Evolutionary conservation across 2,888 invertebrate genomes (phyloP), one percentile per base, ranked within the genome.

Genomic region (Pantelozetes paolii): DNA sequence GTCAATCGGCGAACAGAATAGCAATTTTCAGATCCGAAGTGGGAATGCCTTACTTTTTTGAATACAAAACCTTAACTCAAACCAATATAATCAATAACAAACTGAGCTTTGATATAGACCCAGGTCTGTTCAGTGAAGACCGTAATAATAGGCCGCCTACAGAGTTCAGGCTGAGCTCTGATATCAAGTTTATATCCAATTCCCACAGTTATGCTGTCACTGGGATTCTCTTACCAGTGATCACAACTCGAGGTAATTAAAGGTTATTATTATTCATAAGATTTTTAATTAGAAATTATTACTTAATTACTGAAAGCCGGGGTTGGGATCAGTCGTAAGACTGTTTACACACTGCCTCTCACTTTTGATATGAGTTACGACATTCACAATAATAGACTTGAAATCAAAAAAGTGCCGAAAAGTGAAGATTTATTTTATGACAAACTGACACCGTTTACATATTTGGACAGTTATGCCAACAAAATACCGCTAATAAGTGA

Each of bases 71-170:
- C 6, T 20, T 62, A 6, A 36, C 13, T 32, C 62, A 62, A n/a
- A 32, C 32, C 8, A 62, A 62, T 62, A 9, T 62, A 15, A 62
- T 62, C 18, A 30, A 32, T 15, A 62, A 62, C 36, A 62, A 62
- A 32, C 20, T 78, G 45, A 78, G 76, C 45, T 45, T 78, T 8
- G 75, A 76, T 57, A 76, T 78, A 18, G 71, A 76, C 2, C 78
- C 78, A 0, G 76, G 76, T 9, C 76, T 78, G 71, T 78, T 78
- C 74, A 75, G 75, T 0, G 77, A 78, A 45, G 77, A 78, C 11
- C 70, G 77, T 40, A 74, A 74, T 18, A 73, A 72, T 42, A 74
- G 77, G 50, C 74, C 69, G 32, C 77, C 78, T 1, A 76, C 76
- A 26, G 50, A 76, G 28, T 50, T 77, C 20, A 72, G 76, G 28